Conservation (phyloP, 2,113 vertebrate genomes). For the Zootoca vivipara region DNA sequence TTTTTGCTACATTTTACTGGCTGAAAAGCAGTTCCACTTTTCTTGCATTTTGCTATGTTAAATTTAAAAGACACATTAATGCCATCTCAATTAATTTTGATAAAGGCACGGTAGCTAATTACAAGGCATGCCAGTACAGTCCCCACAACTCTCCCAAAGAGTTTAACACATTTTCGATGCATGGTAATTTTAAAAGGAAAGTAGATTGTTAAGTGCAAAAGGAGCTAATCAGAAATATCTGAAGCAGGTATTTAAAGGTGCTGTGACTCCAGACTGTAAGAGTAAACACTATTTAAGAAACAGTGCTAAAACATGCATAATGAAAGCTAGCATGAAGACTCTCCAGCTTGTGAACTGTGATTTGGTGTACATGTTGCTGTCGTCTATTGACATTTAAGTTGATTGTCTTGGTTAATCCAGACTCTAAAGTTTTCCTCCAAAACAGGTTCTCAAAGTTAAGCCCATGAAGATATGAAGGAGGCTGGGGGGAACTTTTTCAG, state of each 20-base stretch:
- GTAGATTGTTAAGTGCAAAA: neutral
- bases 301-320: neutral
- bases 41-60: neutral
- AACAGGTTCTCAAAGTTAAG: neutral
- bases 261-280: neutral
- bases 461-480: neutral
- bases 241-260: neutral
- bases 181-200: neutral
- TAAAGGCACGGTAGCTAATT: neutral
- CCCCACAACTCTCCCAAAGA: neutral
- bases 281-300: neutral
- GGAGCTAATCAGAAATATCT: constrained; percentile 11
- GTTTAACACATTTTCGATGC: neutral
- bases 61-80: neutral
- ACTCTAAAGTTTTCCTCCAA: neutral
- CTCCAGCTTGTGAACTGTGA: neutral
- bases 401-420: neutral
- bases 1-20: neutral
- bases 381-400: neutral
- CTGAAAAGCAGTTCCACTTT: neutral
- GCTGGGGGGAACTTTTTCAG: neutral
- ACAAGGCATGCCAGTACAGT: too few relatives aligned
- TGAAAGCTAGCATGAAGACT: neutral
- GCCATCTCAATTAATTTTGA: neutral
- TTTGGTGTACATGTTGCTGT: neutral